These are phyloP conservation scores for Dreissena rostriformis DNA, from an alignment of 1,140 invertebrate genomes.

Conservation along the genomic window DNA sequence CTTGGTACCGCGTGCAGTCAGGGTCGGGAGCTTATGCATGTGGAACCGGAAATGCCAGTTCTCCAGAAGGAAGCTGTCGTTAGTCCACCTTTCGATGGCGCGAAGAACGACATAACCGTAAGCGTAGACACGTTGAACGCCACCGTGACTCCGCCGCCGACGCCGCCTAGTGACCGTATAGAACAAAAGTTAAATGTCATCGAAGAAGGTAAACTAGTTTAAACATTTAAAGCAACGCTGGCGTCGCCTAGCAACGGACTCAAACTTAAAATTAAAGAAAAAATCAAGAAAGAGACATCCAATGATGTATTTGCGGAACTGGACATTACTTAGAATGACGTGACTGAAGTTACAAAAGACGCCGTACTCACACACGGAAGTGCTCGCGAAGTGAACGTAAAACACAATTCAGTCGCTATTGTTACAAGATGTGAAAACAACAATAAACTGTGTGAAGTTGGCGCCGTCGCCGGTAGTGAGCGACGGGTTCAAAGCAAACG, in stretches of 20 bases:
- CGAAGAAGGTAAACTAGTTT: constrained; percentile 35
- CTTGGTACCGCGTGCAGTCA: too few relatives aligned
- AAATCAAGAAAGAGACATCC: background rate
- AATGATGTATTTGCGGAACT: background rate
- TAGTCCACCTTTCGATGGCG: background rate
- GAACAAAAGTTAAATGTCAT: constrained; percentile 10
- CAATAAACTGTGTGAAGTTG: background rate
- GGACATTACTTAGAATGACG: background rate
- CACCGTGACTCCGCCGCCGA: constrained; percentile 45
- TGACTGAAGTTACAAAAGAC: background rate
- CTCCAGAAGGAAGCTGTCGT: constrained; percentile 34
- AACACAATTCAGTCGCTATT: constrained; percentile 35
- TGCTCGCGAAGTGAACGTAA: too few relatives aligned
- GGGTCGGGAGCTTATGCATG: background rate
- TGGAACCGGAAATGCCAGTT: constrained; percentile 48
- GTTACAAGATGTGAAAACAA: constrained; percentile 36
- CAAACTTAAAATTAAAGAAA: constrained; percentile 46
- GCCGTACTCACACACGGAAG: background rate
- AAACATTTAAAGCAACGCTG: constrained; percentile 40
- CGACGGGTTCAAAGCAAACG: too few relatives aligned
- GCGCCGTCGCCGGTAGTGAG: too few relatives aligned
- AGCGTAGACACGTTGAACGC: constrained; percentile 28
- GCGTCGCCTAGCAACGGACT: constrained; percentile 13
- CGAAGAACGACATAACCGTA: background rate
- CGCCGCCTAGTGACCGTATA: constrained; percentile 30